Percentiles rank a stretch among this genome's conserved stretches.
These are phyloP conservation scores for Troides oblongomaculatus DNA, from an alignment of 2,888 invertebrate genomes.

Conservation along the genomic window DNA sequence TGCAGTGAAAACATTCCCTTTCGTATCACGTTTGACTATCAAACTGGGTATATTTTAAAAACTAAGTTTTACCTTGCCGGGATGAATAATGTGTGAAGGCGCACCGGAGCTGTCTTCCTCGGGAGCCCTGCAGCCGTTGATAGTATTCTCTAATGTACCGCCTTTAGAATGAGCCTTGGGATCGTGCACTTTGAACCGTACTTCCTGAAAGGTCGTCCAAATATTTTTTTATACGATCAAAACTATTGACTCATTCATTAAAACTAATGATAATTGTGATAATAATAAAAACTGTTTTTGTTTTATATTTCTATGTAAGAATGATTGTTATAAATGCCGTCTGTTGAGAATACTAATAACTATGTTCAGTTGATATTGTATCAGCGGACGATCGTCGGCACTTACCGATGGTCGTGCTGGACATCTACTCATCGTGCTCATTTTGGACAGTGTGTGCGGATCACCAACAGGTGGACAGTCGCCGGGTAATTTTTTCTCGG, in stretches of 20 bases:
- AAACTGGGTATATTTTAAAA: not conserved
- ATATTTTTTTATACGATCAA: no score
- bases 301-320: no score
- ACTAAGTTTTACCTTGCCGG: conserved; percentile 83
- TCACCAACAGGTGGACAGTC: conserved; percentile 87
- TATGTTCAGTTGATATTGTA: no score
- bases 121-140: conserved; percentile 87
- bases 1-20: no score
- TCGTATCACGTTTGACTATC: no score
- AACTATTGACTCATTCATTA: no score
- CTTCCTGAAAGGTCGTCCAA: conserved; percentile 81
- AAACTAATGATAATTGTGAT: no score
- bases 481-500: conserved; percentile 91
- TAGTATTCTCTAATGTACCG: conserved; percentile 92
- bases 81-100: conserved; percentile 89
- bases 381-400: not conserved
- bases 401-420: conserved; percentile 58
- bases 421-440: conserved; percentile 86
- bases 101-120: conserved; percentile 83
- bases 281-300: no score
- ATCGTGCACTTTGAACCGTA: conserved; percentile 96
- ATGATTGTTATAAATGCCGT: not conserved
- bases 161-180: conserved; percentile 95
- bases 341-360: conserved; percentile 71
- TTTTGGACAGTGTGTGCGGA: conserved; percentile 84